phyloP scores from a whole-genome alignment of 2,797 vertebrate species.

The Morelia viridis region DNA sequence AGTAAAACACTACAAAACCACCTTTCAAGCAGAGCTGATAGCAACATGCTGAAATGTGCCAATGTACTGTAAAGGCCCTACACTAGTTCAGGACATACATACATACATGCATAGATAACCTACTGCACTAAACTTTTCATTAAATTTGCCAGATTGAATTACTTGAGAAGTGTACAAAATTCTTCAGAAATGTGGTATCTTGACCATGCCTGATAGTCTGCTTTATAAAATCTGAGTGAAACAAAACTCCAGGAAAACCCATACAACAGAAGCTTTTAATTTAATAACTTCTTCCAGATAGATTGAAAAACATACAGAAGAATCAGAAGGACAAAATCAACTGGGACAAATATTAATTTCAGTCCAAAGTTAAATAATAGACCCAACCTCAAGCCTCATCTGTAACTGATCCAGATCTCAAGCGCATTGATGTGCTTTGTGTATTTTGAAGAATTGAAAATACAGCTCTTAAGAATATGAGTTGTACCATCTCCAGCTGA shows the following conservation, averaged over 20 bases:
- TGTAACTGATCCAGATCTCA: neutral
- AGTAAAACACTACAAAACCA: too few relatives aligned
- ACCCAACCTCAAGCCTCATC: neutral
- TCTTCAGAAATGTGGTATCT: neutral
- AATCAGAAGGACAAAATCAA: neutral
- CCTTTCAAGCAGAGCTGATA: too few relatives aligned
- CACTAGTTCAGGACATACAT: neutral
- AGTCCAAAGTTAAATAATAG: neutral
- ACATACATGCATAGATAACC: too few relatives aligned
- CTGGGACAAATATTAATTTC: neutral
- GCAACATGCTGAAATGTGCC: too few relatives aligned
- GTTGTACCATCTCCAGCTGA: neutral
- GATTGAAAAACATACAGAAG: neutral
- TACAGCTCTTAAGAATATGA: neutral
- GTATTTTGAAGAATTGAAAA: neutral
- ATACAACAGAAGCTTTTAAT: neutral
- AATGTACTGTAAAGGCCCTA: neutral
- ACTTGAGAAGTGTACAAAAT: neutral
- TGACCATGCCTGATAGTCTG: neutral
- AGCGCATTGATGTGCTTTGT: neutral
- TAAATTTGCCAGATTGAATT: neutral
- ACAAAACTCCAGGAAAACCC: neutral
- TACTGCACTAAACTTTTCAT: neutral
- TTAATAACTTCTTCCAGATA: neutral
- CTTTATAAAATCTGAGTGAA: neutral